Evolutionary conservation across 2,888 invertebrate genomes (phyloP).

Genomic region (Standfussiana lucernea): DNA sequence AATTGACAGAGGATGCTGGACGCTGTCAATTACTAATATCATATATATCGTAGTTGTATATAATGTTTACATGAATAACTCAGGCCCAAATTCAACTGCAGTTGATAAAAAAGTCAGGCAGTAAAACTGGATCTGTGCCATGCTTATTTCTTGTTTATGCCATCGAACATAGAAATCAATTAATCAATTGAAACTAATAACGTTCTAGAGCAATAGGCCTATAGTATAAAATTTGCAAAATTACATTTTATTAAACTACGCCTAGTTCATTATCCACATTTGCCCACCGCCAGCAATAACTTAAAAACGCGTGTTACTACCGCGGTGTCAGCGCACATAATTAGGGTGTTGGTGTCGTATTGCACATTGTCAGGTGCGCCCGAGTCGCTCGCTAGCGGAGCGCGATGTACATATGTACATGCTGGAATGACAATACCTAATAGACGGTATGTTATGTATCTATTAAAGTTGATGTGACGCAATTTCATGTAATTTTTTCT

Average conservation of each 20-base stretch:
- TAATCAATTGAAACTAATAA: background rate
- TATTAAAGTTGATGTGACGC: background rate
- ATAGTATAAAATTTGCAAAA: background rate
- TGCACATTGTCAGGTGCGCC: constrained; percentile 34
- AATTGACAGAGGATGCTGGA: background rate
- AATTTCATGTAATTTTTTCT: background rate
- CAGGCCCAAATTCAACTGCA: background rate
- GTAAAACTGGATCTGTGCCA: no score
- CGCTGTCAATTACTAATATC: background rate
- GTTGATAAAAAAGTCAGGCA: no score
- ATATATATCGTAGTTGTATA: background rate
- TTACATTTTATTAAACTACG: background rate
- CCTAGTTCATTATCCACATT: background rate
- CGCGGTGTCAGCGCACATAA: constrained; percentile 35
- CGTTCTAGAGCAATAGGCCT: background rate
- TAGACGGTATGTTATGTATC: background rate
- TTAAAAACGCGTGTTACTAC: background rate
- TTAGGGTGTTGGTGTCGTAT: constrained; percentile 37
- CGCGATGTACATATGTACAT: background rate
- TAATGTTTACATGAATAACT: background rate
- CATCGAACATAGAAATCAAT: background rate
- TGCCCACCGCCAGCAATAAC: background rate
- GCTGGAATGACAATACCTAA: constrained; percentile 20
- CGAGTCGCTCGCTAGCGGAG: constrained; percentile 14
- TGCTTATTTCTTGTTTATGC: background rate